phyloP scores from a whole-genome alignment of 2,797 vertebrate genomes.

The Tolypeutes matacus region DNA sequence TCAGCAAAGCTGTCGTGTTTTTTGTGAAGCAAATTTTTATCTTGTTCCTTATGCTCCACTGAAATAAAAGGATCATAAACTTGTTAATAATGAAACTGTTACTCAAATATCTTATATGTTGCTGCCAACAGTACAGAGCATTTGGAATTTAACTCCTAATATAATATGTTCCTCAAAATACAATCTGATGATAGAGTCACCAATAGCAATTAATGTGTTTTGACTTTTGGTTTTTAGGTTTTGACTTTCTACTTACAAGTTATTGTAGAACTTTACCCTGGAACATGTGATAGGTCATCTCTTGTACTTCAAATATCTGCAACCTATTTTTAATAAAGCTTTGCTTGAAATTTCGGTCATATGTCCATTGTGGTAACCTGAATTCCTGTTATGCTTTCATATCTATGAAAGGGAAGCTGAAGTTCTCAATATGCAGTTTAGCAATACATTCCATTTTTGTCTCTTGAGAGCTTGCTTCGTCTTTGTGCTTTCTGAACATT shows the following conservation, averaged over 20 bases:
- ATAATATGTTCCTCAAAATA: background rate
- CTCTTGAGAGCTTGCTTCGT: constrained; percentile 5
- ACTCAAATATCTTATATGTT: constrained; percentile 56
- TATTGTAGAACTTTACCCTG: background rate
- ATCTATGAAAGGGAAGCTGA: background rate
- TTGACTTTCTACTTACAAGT: background rate
- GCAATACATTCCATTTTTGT: background rate
- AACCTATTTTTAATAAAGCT: background rate
- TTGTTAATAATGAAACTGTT: constrained; percentile 75
- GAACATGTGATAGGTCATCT: background rate
- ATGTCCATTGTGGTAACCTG: background rate
- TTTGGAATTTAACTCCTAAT: constrained; percentile 45
- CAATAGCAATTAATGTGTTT: background rate
- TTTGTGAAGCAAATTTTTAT: constrained; percentile 85
- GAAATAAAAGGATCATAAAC: constrained; percentile 60
- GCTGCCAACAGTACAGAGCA: background rate
- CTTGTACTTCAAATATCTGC: background rate
- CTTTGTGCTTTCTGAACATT: constrained; percentile 43
- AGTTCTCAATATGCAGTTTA: background rate
- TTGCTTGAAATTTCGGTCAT: background rate
- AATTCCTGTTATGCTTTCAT: background rate
- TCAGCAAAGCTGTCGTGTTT: constrained; percentile 77
- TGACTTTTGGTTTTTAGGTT: background rate
- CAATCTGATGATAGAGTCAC: background rate
- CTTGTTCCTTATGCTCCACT: constrained; percentile 40